phyloP scores from a whole-genome alignment of 2,797 vertebrate species.

The Rhinella marina region DNA sequence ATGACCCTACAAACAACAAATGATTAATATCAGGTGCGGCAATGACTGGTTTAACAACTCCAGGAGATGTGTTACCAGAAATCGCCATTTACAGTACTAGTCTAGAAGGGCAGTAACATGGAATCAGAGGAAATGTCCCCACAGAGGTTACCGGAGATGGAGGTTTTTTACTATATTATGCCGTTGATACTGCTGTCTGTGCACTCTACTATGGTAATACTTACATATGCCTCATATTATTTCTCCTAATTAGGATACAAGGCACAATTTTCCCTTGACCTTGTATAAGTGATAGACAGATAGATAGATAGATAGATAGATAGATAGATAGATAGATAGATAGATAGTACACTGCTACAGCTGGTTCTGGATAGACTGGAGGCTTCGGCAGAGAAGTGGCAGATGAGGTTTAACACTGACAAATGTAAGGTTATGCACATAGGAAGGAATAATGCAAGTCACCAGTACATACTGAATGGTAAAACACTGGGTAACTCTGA shows the following conservation, averaged over 20 bases:
- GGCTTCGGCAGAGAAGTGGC: no score
- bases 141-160: not conserved
- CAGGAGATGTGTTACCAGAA: not conserved
- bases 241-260: not conserved
- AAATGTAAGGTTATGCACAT: no score
- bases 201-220: not conserved
- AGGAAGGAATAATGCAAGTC: no score
- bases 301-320: no score
- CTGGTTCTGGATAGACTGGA: no score
- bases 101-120: not conserved
- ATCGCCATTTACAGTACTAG: not conserved
- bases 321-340: no score
- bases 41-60: not conserved
- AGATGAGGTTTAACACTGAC: no score
- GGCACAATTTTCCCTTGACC: not conserved
- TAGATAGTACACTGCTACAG: no score
- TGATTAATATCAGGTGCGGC: conserved; percentile 6
- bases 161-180: not conserved
- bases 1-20: not conserved
- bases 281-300: not conserved
- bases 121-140: not conserved
- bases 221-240: not conserved
- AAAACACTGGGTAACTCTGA: no score
- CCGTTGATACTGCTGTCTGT: not conserved
- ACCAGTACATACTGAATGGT: no score